Base-by-base conservation (phyloP, 2,113 vertebrate genomes). In the Silurus glanis region DNA sequence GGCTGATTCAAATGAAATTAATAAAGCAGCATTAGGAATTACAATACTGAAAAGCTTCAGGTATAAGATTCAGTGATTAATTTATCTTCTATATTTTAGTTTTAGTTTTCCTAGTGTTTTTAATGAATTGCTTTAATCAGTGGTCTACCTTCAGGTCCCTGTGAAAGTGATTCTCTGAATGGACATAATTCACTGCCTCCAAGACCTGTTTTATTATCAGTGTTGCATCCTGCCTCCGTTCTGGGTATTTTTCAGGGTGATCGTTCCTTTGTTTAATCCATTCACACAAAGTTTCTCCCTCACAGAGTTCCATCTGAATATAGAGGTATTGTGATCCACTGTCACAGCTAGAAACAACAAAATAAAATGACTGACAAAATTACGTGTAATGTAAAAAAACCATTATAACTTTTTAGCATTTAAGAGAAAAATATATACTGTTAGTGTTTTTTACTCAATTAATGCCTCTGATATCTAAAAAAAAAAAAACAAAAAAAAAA, bases 241-340 rank as follows among this genome's bases (percentile, higher is more conserved):
- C 87, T 6, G 72, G 45, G 49, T 90, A 25, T 49, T 45, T 25
- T 61, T 56, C 9, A 21, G 86, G 69, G 17, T 79, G 17, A 14
- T 0, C 2, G 51, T 95, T 95, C 17, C 69, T 92, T 17, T 94
- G 80, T 0, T 92, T 71, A 28, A 96, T 95, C 94, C 94, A 95
- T 16, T 19, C 23, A 64, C 49, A 72, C 0, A 96, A 92, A 6
- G 93, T 94, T 82, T 83, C 90, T 19, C 76, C 87, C 9, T 91
- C 90, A 86, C 95, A 96, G 17, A 95, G n/a, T 83, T 96, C 94
- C 95, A 96, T 96, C 86, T 95, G 92, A 86, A 96, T 95, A 80
- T 95, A 94, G 9, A 96, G 92, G 85, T 19, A 93, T 81, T 74
- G 5, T 0, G 58, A 53, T 83, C 67, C 79, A 56, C 58, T 83